phyloP scores from a whole-genome alignment of 2,888 invertebrate species.

The Luffia ferchaultella region DNA sequence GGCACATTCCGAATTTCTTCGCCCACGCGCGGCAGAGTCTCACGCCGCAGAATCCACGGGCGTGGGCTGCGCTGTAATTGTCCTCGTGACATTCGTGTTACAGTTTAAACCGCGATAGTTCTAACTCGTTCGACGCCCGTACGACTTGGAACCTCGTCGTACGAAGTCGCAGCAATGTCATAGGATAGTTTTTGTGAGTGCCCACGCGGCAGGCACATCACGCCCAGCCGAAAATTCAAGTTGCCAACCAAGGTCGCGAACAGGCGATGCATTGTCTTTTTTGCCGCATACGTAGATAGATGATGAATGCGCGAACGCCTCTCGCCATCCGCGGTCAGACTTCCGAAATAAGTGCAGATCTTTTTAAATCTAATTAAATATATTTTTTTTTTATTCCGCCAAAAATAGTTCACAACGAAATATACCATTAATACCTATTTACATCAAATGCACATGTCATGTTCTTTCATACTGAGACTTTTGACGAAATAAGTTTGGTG shows the following conservation, averaged over 20 bases:
- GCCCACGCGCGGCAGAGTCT: conserved; percentile 31
- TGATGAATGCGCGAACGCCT: conserved; percentile 1
- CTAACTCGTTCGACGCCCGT: conserved; percentile 18
- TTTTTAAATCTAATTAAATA: too few relatives aligned
- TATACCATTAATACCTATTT: too few relatives aligned
- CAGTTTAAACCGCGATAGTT: conserved; percentile 33
- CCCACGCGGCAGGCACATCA: conserved; percentile 48
- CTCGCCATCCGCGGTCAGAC: background rate
- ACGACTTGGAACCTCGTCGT: conserved; percentile 32
- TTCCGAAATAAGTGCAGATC: background rate
- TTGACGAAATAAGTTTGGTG: too few relatives aligned
- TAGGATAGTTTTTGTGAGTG: conserved; percentile 62
- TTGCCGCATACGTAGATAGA: conserved; percentile 1
- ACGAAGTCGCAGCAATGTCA: conserved; percentile 42
- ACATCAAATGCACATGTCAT: too few relatives aligned
- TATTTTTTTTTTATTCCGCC: too few relatives aligned
- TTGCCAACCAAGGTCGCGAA: conserved; percentile 46
- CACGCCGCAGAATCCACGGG: conserved; percentile 22
- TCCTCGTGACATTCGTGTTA: conserved; percentile 46
- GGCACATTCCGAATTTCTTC: conserved; percentile 39
- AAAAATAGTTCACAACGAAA: too few relatives aligned
- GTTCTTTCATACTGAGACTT: too few relatives aligned
- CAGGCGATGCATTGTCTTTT: conserved; percentile 45
- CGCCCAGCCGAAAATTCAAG: conserved; percentile 46
- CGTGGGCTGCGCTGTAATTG: conserved; percentile 55